Base-by-base conservation (phyloP, 2,888 invertebrate species). In the Lasioglossum leucozonium region DNA sequence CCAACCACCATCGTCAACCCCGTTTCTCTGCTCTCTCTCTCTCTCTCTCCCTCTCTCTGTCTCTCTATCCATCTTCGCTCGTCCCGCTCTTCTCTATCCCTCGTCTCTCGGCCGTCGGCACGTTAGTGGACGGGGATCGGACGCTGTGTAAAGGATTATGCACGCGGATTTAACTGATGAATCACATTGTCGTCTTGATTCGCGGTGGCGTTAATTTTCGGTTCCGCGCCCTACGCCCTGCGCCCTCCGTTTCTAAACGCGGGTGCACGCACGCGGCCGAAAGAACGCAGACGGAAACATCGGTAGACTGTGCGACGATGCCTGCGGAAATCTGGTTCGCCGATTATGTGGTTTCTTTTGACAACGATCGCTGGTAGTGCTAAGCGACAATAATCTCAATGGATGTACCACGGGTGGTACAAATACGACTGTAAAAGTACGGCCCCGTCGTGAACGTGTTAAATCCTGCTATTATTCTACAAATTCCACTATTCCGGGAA, bases 101-200 rank as follows among this genome's bases (percentile, higher is more conserved):
- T 75, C 76, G 51, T 82, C 73, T 83, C 85, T 83, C 82, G 72
- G 84, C 79, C 71, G 84, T 40, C 76, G 82, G 76, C 77, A 84
- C 77, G 84, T 82, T 80, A 81, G 86, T 76, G 84, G 87, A 87
- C 87, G 81, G 89, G 88, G 91, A 91, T 91, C 93, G 92, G 89
- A 89, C 93, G 84, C 90, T 92, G 93, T 94, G 93, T 94, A 95
- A 94, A 94, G 95, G 95, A 95, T 95, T 95, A 95, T 94, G 94
- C 93, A 95, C 95, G 95, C 95, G 95, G 95, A 95, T 95, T 95
- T 94, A 95, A 95, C 95, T 95, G 95, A 95, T 95, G 95, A 95
- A 95, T 95, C 95, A 95, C 95, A 95, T 95, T 95, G 95, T 95
- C 95, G 94, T 95, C 95, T 95, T 95, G 95, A 95, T 95, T 95